These are phyloP conservation scores for Drosophila mercatorum DNA, from an alignment of 2,888 invertebrate species.

Conservation along the genomic window DNA sequence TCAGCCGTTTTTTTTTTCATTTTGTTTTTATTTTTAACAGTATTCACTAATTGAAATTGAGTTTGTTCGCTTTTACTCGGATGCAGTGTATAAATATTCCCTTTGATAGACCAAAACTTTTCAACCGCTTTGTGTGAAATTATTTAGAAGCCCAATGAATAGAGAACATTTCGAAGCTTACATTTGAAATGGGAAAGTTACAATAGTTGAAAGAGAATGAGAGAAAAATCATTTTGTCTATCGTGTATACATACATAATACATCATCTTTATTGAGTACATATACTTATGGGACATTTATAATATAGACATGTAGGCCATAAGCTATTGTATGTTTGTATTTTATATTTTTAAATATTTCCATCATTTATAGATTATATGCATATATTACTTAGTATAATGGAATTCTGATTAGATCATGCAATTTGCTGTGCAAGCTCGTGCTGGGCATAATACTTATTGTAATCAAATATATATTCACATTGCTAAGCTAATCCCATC, in stretches of 20 bases:
- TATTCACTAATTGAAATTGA: slow-evolving; percentile 65
- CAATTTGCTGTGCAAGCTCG: neutral
- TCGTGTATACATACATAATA: too few relatives aligned
- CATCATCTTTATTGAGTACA: too few relatives aligned
- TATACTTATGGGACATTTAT: too few relatives aligned
- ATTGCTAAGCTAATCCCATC: too few relatives aligned
- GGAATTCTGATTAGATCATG: neutral
- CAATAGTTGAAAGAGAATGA: neutral
- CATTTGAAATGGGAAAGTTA: neutral
- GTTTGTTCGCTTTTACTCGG: slow-evolving; percentile 27
- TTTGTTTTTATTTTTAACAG: slow-evolving; percentile 8
- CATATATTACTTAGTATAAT: neutral
- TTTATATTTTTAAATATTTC: too few relatives aligned
- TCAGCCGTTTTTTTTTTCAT: slow-evolving; percentile 12
- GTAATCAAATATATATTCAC: neutral
- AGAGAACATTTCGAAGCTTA: neutral
- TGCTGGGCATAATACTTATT: neutral
- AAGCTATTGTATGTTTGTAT: too few relatives aligned
- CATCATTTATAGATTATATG: neutral
- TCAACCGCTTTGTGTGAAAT: slow-evolving; percentile 11
- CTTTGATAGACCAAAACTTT: slow-evolving; percentile 21
- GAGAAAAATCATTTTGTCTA: neutral
- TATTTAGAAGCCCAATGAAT: slow-evolving; percentile 29
- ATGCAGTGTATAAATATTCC: neutral
- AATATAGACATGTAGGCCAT: too few relatives aligned